Conservation (phyloP, 2,888 invertebrate species). For the Aphidoletes aphidimyza region DNA sequence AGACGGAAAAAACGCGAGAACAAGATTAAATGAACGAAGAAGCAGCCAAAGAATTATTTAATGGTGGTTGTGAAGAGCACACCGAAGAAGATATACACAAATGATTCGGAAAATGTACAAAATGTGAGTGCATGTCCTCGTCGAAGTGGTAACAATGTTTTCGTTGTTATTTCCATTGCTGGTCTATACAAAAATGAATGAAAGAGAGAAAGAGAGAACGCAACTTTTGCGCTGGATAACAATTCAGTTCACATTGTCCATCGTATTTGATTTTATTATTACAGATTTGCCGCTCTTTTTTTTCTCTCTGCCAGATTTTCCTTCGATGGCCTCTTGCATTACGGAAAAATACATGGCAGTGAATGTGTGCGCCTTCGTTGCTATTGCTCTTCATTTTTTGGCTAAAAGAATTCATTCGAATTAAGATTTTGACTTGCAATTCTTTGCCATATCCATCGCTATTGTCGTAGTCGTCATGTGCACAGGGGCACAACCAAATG, state of each 20-base stretch:
- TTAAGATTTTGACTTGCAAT: constrained; percentile 32
- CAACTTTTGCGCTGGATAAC: background rate
- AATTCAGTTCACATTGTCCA: constrained; percentile 42
- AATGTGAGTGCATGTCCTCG: background rate
- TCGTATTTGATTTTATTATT: constrained; percentile 39
- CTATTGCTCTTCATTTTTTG: background rate
- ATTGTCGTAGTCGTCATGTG: too few relatives aligned
- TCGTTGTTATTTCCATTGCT: background rate
- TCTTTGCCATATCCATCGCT: background rate
- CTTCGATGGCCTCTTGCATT: background rate
- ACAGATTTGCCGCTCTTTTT: background rate
- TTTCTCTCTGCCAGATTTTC: background rate
- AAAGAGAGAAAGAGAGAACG: background rate
- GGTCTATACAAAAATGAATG: background rate
- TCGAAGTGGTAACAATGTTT: constrained; percentile 11
- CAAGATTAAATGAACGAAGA: constrained; percentile 35
- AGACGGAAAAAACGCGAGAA: constrained; percentile 12
- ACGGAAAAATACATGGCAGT: background rate
- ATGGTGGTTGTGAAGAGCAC: constrained; percentile 3
- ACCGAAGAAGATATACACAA: constrained; percentile 20
- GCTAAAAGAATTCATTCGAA: background rate
- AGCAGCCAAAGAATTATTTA: constrained; percentile 1
- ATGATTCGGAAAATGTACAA: constrained; percentile 36
- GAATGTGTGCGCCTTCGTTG: background rate
- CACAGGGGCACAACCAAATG: too few relatives aligned